Base-by-base conservation (phyloP, 2,113 vertebrate species). In the Bettongia penicillata region DNA sequence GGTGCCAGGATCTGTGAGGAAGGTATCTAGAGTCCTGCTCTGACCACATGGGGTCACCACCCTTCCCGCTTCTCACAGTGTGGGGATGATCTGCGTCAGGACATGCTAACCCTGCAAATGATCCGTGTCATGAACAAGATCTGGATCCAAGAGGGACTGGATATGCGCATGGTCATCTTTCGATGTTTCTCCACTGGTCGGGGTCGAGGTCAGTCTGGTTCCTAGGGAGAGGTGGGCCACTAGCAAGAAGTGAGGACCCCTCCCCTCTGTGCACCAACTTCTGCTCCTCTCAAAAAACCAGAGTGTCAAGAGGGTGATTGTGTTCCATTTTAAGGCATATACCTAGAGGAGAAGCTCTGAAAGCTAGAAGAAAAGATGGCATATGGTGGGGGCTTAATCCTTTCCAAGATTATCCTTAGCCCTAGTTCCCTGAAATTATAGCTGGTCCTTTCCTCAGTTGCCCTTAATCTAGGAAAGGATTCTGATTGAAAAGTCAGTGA, bases 41-140 rank as follows among this genome's bases (percentile, higher is more conserved):
- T 90, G 37, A 31, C 37, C 25, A 51, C 24, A 25, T 0, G 0
- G 12, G 1, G 77, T 0, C 26, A 19, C 48, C 6, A 1, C 0
- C n/a, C 12, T 90, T 55, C 49, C 10, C 10, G 8, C 1, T 93
- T 26, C 84, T 31, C 5, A 0, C 97, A 99, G 99, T 99, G 99
- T 0, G 99, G 99, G 3, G 99, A 99, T 0, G 99, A 99, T 98
- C 99, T 99, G 96, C 98, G 99, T 52, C 99, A 99, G 98, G 99
- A 99, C 98, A 99, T 99, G 99, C 98, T 99, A 96, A 99, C 99
- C 0, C 98, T 99, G 98, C 99, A 99, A 98, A 99, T 99, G 98
- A 99, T 99, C 91, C 99, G 99, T 49, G 99, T 99, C 98, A 99
- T 99, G 99, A 99, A 99, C 98, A 99, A 99, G 98, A 99, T 99